Base-by-base conservation (phyloP, 2,888 invertebrate species). In the Monoplex corrugatus region DNA sequence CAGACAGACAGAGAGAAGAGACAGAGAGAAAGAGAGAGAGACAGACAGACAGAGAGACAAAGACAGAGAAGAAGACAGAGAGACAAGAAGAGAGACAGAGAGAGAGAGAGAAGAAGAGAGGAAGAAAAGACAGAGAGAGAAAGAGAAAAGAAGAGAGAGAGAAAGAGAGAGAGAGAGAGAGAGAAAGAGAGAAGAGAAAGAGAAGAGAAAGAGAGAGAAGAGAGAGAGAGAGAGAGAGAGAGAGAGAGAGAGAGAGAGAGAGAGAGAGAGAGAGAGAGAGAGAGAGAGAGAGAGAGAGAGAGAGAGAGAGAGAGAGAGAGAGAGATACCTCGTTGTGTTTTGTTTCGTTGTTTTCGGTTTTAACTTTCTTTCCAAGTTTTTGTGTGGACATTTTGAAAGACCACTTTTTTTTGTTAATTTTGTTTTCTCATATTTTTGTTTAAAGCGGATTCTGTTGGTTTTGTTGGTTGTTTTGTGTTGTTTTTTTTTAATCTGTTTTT, bases 1-100 rank as follows among this genome's bases (percentile, higher is more conserved):
- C 8, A 8, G 50, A 19, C 8, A 19, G 50, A 19, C 8, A 50
- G 50, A 19, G 19, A 19, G 19, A 19, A 68, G 72, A 72, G 16
- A 6, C n/a, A 72, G 72, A 72, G 72, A 72, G 72, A 72, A 32
- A 72, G n/a, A 72, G 72, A 72, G 72, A 72, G 72, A 72, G 72
- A 72, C n/a, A 57, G 57, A 57, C 19, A 57, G 3, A 57, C 19
- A 57, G 57, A 57, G 57, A 57, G 57, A 57, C 2, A 57, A 28
- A 57, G 57, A 57, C 19, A 57, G 57, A 57, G 10, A 57, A 28
- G 28, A 28, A 57, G 57, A 57, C 19, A 72, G 72, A 72, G 72
- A 72, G 72, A 72, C 10, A 72, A 28, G n/a, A 32, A 72, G 72
- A 50, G 50, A 50, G 50, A 50, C 10, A 50, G 50, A 50, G 50